Conservation (phyloP, 2,888 invertebrate genomes). For the Alentia gelatinosa region DNA sequence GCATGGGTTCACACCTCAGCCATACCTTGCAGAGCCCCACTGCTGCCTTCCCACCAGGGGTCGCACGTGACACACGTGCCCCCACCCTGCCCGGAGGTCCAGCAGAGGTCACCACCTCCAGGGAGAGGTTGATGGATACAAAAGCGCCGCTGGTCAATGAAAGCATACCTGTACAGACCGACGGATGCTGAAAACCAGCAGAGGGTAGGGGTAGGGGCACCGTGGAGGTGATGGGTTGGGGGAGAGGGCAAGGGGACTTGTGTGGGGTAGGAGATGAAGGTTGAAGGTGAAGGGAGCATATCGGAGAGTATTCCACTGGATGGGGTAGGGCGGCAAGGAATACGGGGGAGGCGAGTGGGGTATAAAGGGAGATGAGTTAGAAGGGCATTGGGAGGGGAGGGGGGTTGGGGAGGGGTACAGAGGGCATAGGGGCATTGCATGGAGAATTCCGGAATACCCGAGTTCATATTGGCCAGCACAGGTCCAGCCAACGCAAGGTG, state of each 20-base stretch:
- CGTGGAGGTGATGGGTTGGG: not conserved
- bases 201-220: not conserved
- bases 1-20: not conserved
- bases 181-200: too few relatives aligned
- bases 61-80: not conserved
- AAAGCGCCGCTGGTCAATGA: not conserved
- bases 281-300: not conserved
- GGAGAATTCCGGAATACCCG: too few relatives aligned
- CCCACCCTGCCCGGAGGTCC: not conserved
- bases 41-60: not conserved
- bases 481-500: too few relatives aligned
- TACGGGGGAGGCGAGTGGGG: not conserved
- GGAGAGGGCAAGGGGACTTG: not conserved
- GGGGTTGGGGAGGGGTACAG: not conserved
- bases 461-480: too few relatives aligned
- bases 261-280: not conserved
- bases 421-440: not conserved
- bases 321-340: not conserved
- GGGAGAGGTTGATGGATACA: not conserved
- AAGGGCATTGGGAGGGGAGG: not conserved
- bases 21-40: too few relatives aligned
- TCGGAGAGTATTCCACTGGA: not conserved
- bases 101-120: not conserved
- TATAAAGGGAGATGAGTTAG: not conserved
- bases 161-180: not conserved